These are phyloP conservation scores for Scaptodrosophila lebanonensis DNA, from an alignment of 1,140 invertebrate genomes.

Conservation along the genomic window DNA sequence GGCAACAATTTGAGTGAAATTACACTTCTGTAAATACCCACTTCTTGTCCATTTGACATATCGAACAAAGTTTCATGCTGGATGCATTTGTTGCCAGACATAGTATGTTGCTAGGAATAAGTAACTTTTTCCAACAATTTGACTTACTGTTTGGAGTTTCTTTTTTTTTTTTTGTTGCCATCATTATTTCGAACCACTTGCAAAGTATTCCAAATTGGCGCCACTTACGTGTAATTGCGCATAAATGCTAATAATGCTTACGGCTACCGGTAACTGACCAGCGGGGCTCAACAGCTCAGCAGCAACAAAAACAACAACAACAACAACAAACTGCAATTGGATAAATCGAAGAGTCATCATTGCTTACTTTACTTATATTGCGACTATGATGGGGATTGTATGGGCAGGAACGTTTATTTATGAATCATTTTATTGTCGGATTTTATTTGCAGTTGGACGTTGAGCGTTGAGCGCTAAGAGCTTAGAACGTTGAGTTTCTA, in stretches of 20 bases:
- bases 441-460: conserved; percentile 59
- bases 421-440: conserved; percentile 74
- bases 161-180: conserved; percentile 29
- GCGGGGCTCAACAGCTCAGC: not conserved
- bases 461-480: conserved; percentile 27
- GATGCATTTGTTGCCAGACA: no score
- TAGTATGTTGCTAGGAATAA: no score
- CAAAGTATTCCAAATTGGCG: conserved; percentile 43
- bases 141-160: not conserved
- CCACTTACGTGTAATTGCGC: conserved; percentile 51
- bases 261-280: conserved; percentile 3
- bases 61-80: no score
- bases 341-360: conserved; percentile 47
- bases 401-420: conserved; percentile 56
- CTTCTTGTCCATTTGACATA: no score
- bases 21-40: no score
- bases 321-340: conserved; percentile 30
- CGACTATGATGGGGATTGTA: conserved; percentile 27
- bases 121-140: conserved; percentile 25
- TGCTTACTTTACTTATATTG: conserved; percentile 13
- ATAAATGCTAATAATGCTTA: conserved; percentile 58
- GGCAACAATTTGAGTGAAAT: no score
- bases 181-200: conserved; percentile 26
- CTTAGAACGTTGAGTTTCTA: conserved; percentile 44
- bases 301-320: not conserved